Conservation (phyloP, 1,140 invertebrate species). For the Frieseomelitta varia region DNA sequence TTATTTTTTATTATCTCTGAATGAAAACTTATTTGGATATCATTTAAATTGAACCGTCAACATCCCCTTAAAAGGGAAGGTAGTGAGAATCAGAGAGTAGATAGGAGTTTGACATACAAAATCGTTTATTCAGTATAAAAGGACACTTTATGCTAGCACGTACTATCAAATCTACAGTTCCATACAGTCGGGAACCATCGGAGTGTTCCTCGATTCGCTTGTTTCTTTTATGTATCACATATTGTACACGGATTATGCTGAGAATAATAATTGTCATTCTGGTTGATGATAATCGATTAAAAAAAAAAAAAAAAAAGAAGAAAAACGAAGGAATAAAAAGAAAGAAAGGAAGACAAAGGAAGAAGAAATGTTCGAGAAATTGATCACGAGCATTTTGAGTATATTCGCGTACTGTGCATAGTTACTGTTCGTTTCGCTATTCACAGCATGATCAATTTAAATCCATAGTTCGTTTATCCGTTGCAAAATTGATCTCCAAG, state of each 20-base stretch:
- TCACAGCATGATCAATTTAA: conserved; percentile 52
- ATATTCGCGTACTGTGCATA: conserved; percentile 44
- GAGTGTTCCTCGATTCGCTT: conserved; percentile 66
- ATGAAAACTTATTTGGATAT: neutral
- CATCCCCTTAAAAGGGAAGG: neutral
- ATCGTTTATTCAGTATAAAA: conserved; percentile 81
- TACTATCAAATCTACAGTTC: conserved; percentile 78
- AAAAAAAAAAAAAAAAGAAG: neutral
- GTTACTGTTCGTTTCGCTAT: conserved; percentile 17
- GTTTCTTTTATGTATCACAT: conserved; percentile 77
- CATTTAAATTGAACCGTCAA: neutral
- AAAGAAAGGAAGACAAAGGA: neutral
- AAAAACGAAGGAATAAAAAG: neutral
- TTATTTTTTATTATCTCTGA: neutral
- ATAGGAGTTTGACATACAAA: conserved; percentile 74
- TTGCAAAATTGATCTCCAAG: neutral
- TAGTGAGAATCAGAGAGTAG: neutral
- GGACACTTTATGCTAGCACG: conserved; percentile 81
- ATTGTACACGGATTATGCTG: conserved; percentile 72
- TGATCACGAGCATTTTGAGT: conserved; percentile 41
- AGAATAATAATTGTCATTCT: conserved; percentile 44
- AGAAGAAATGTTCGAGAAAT: conserved; percentile 15
- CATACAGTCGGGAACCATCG: conserved; percentile 71
- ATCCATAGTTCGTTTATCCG: conserved; percentile 10
- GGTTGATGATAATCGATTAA: conserved; percentile 6